Base-by-base conservation (phyloP, 2,113 vertebrate species). In the Alligator mississippiensis region DNA sequence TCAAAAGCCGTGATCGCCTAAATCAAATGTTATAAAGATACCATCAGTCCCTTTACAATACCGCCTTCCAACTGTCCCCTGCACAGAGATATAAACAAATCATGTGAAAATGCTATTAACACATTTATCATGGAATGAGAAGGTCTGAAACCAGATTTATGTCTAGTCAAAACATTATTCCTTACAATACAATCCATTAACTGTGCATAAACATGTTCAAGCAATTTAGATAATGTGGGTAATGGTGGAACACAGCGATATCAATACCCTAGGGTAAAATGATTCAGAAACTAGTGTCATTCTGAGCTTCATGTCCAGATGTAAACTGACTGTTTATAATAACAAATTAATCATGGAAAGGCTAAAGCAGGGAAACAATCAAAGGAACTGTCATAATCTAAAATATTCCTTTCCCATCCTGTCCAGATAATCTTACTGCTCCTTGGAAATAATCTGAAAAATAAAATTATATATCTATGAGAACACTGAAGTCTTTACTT, bases 131-230 rank as follows among this genome's bases (percentile, higher is more conserved):
- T 77, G 27, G 60, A 90, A 89, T 38, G 66, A 63, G 62, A 62
- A 76, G 28, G 24, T 85, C 90, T 94, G 90, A 77, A 90, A 84
- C 17, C 64, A 96, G 96, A 96, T 95, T 97, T 96, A 96, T 96
- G 81, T 81, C 68, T 87, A 91, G 22, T 58, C 75, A 92, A 95
- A 93, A 83, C 25, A n/a, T 93, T 96, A 84, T 90, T 97, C 70
- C 79, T 96, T 93, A 75, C 60, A 95, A 95, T 90, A 95, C 62
- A 97, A 93, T 95, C 83, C 95, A 97, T 97, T 97, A 97, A 78
- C 78, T 91, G 85, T 94, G 85, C 80, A 95, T 96, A 97, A 98
- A 97, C 92, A 90, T 95, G 90, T 94, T 91, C 77, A 95, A 92
- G 88, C 91, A 96, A 97, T 97, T 97, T 96, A 95, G 92, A 85